Conservation (phyloP, 2,797 vertebrate species). For the Emydoidea blandingii region DNA sequence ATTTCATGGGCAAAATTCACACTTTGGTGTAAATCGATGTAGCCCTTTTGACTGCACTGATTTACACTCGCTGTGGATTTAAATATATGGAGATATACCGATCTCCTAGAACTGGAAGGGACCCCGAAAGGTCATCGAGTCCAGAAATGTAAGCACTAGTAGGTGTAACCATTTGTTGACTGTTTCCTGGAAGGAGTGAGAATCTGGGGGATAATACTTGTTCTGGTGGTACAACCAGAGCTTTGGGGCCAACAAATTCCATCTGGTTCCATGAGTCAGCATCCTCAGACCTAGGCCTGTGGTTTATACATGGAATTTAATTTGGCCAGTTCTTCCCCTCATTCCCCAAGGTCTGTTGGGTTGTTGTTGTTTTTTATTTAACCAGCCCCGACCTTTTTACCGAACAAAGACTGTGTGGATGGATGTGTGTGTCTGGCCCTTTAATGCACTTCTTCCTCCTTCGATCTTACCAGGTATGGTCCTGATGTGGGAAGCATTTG, state of each 20-base stretch:
- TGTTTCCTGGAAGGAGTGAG: too few species aligned
- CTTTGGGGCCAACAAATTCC: too few species aligned
- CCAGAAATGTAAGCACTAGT: too few species aligned
- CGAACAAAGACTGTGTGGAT: not conserved
- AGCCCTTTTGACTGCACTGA: fast-evolving
- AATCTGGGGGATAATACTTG: too few species aligned
- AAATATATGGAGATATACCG: too few species aligned
- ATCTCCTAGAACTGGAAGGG: too few species aligned
- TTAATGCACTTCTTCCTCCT: not conserved
- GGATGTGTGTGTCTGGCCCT: not conserved
- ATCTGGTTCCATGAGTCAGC: not conserved
- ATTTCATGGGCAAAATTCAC: not conserved
- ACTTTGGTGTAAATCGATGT: too few species aligned
- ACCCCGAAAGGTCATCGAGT: too few species aligned
- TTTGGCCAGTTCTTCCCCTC: not conserved
- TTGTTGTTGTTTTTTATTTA: not conserved
- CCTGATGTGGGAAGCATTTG: not conserved
- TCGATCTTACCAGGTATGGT: not conserved
- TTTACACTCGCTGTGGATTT: too few species aligned
- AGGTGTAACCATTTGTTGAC: too few species aligned
- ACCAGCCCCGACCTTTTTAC: not conserved
- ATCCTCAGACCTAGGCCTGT: not conserved
- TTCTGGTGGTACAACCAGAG: fast-evolving
- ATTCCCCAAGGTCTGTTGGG: not conserved
- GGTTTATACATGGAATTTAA: not conserved